These are phyloP conservation scores for Perithous albicinctus DNA, from an alignment of 2,888 invertebrate genomes.

Conservation along the genomic window DNA sequence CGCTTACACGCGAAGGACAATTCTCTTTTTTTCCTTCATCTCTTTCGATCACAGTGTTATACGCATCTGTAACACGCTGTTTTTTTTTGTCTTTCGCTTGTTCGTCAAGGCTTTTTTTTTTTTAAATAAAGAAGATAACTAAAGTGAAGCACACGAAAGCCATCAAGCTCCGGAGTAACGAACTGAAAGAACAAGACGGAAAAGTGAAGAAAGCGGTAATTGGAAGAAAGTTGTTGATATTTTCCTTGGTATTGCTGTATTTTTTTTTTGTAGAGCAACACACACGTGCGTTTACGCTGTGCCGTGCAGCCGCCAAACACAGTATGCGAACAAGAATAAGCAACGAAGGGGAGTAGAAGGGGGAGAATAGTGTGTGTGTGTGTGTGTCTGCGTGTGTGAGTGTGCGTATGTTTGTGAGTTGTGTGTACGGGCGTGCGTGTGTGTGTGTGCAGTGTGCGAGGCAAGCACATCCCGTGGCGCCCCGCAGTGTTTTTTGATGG, in stretches of 20 bases:
- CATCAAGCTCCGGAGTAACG: too few relatives aligned
- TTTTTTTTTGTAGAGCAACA: slow-evolving; percentile 59
- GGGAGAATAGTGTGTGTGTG: too few relatives aligned
- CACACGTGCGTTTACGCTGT: slow-evolving; percentile 59
- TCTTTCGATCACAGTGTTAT: slow-evolving; percentile 10
- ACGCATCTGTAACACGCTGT: slow-evolving; percentile 66
- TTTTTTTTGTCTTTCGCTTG: too few relatives aligned
- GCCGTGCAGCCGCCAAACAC: slow-evolving; percentile 52
- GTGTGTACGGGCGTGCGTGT: too few relatives aligned
- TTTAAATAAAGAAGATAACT: too few relatives aligned
- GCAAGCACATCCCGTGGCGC: slow-evolving; percentile 79
- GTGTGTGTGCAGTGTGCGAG: slow-evolving; percentile 53
- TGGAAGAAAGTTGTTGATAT: neutral
- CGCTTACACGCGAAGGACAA: slow-evolving; percentile 60
- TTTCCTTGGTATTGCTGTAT: slow-evolving; percentile 57
- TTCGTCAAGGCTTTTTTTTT: too few relatives aligned
- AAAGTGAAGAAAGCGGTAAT: neutral
- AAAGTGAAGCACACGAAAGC: too few relatives aligned
- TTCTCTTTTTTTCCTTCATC: slow-evolving; percentile 35
- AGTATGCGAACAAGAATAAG: slow-evolving; percentile 50
- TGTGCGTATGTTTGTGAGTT: too few relatives aligned
- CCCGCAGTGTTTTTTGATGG: slow-evolving; percentile 80
- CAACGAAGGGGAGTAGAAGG: slow-evolving; percentile 34
- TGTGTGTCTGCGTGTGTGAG: too few relatives aligned
- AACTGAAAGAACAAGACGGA: neutral